phyloP scores from a whole-genome alignment of 2,113 vertebrate species.

The Craseonycteris thonglongyai region DNA sequence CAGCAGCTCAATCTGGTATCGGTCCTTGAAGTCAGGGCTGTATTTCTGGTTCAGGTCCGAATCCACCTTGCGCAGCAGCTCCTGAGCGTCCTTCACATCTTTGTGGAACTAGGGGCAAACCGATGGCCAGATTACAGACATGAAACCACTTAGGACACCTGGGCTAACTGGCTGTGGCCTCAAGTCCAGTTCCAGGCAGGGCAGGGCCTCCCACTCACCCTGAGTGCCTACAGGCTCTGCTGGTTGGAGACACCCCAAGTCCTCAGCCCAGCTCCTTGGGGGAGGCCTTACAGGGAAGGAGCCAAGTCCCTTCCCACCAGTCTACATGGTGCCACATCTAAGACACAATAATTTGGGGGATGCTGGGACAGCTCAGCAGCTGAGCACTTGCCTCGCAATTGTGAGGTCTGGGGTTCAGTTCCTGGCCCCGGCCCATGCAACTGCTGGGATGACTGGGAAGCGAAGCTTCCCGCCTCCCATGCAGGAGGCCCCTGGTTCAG shows the following conservation, averaged over 20 bases:
- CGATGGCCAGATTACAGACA: background rate
- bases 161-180: background rate
- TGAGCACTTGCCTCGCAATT: too few species aligned
- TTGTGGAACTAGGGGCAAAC: conserved; percentile 85
- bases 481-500: too few species aligned
- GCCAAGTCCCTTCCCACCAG: background rate
- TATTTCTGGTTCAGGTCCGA: conserved; percentile 93
- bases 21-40: conserved; percentile 94
- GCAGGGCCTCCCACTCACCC: background rate
- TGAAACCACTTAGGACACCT: background rate
- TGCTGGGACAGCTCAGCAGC: too few species aligned
- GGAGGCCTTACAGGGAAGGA: background rate
- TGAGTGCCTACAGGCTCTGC: background rate
- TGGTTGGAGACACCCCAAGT: background rate
- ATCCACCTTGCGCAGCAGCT: conserved; percentile 90
- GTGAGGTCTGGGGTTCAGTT: too few species aligned
- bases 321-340: background rate
- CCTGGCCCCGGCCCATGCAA: too few species aligned
- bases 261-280: background rate
- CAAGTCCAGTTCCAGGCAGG: background rate
- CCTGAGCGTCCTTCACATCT: conserved; percentile 91
- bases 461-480: too few species aligned
- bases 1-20: conserved; percentile 91
- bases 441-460: too few species aligned
- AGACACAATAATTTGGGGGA: background rate